Base-by-base conservation (phyloP, 2,113 vertebrate genomes). In the Stictonetta naevosa region DNA sequence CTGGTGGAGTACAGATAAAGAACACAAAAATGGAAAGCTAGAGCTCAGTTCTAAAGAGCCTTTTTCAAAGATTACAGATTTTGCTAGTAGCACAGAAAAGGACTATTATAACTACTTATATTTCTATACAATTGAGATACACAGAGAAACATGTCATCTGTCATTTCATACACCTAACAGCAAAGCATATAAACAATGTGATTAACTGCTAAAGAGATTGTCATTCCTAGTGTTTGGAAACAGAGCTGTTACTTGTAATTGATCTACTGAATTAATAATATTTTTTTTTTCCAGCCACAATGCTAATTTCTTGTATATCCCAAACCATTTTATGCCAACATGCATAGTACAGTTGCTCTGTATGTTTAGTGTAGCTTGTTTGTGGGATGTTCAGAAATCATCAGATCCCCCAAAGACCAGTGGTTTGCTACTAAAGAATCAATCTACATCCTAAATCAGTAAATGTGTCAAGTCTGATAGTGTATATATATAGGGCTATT, bases 1-100 rank as follows among this genome's bases (percentile, higher is more conserved):
- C 38, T 81, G 56, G 31, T 40, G 38, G 92, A 86, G 23, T 86
- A 67, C 46, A 93, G 63, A 86, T 53, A 94, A 84, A 90, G 29
- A 91, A 12, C 33, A 71, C 5, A 75, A 71, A 83, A 68, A 72
- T 33, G 38, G 78, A 86, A 92, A 95, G 20, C 33, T 60, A 11
- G 22, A 95, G 11, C 20, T 84, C 29, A 38, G 22, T 75, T 92
- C 58, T 68, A 31, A 91, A 72, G 33, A 82, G 8, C 6, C 7
- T 18, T 78, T 86, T 84, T 66, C 58, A 91, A 75, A 77, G 63
- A 80, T 79, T 92, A 95, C 33, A 74, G 19, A 46, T 83, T 93
- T 33, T 74, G 56, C 40, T 17, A 83, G 55, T 76, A 48, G 25
- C 22, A 82, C 8, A 74, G 44, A 79, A 87, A 90, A 74, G 5